Base-by-base conservation (phyloP, 2,113 vertebrate genomes). In the Egretta garzetta region DNA sequence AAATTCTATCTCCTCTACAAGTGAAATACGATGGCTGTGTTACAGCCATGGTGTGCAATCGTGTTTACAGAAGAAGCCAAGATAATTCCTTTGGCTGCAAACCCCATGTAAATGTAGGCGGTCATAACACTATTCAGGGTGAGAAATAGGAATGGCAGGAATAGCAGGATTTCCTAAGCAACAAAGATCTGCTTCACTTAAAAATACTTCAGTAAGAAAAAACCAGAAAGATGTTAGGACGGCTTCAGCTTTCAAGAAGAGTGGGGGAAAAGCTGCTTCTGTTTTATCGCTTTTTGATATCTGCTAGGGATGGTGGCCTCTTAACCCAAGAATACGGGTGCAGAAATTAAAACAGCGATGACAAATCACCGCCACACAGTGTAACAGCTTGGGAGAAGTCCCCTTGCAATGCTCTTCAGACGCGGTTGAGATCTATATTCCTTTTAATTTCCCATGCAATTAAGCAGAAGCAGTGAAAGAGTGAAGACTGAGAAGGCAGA, bases 131-230 rank as follows among this genome's bases (percentile, higher is more conserved):
- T 71, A 7, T 66, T 81, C 1, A 3, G 80, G 83, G 76, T 91
- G 83, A 96, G 91, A 95, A 92, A 71, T 14, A 67, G 88, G 75
- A 95, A 75, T 59, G 35, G 88, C 90, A 86, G 80, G 55, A 95
- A 95, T 90, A 93, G 94, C 77, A 95, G 92, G 95, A 93, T 96
- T 95, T 95, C 95, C 96, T 97, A 92, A 92, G 95, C 96, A 96
- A 95, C 94, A 53, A 71, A 90, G 52, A 89, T 84, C 92, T 68
- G 76, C 83, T 79, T 79, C 81, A 39, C 83, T 92, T 93, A 86
- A 95, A 89, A 96, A 97, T 88, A 86, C 24, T 89, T 59, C 76
- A 72, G 56, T 32, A 39, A 87, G 49, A n/a, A 53, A 82, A 72
- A 60, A 39, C 1, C 0, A 63, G 58, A 56, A 90, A 39, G 47